Conservation (phyloP, 2,888 invertebrate genomes). For the Odontomyia ornata region DNA sequence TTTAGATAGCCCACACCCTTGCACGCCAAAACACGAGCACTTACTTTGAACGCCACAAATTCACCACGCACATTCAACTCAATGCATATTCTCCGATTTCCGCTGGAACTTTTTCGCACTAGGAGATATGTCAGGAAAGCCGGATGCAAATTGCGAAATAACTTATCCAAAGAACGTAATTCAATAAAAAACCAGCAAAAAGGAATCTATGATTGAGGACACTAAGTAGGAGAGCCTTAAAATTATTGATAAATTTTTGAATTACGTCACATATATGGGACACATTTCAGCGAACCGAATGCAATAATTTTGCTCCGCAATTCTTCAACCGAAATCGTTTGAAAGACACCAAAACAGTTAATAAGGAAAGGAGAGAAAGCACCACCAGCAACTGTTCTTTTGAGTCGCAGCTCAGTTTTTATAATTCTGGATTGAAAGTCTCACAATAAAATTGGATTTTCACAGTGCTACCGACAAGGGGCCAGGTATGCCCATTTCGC, state of each 20-base stretch:
- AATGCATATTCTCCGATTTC: too few relatives aligned
- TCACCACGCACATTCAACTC: too few relatives aligned
- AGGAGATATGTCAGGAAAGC: too few relatives aligned
- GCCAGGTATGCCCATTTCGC: constrained; percentile 46
- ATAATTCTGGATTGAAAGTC: background rate
- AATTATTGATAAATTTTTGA: constrained; percentile 19
- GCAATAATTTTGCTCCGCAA: background rate
- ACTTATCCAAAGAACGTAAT: too few relatives aligned
- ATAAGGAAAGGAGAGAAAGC: background rate
- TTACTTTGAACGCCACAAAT: too few relatives aligned
- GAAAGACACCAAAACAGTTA: background rate
- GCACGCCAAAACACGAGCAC: too few relatives aligned
- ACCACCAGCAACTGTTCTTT: background rate
- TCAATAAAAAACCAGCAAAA: too few relatives aligned
- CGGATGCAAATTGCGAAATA: too few relatives aligned
- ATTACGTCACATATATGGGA: constrained; percentile 25
- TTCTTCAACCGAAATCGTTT: background rate
- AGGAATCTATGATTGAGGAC: too few relatives aligned
- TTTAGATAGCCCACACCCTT: too few relatives aligned
- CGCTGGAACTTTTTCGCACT: too few relatives aligned
- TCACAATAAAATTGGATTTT: background rate
- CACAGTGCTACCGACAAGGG: constrained; percentile 7
- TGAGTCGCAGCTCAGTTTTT: background rate
- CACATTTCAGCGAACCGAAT: background rate
- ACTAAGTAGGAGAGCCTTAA: background rate